Evolutionary conservation across 2,113 vertebrate species (phyloP).

Genomic region (Piaya cayana): DNA sequence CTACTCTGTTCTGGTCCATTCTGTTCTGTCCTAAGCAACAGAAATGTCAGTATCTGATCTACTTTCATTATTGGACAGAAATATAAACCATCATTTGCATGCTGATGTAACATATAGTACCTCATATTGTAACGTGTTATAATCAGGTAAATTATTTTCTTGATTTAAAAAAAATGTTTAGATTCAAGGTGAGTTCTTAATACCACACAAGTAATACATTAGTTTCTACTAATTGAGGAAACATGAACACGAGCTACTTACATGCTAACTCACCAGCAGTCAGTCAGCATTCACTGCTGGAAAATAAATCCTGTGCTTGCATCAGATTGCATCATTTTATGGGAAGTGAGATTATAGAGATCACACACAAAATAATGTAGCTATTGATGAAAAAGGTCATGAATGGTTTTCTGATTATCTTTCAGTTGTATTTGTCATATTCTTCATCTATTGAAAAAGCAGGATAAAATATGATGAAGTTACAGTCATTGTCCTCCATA

Average conservation of each 20-base stretch:
- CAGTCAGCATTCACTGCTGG: not conserved
- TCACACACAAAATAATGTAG: not conserved
- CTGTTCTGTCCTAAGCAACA: not conserved
- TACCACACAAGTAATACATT: not conserved
- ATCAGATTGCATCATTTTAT: not conserved
- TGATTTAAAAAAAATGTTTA: not conserved
- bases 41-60: slow-evolving; percentile 2
- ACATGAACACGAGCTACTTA: not conserved
- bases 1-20: not conserved
- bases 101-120: not conserved
- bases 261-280: not conserved
- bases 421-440: not conserved
- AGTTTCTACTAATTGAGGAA: not conserved
- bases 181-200: not conserved
- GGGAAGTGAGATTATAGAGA: not conserved
- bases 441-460: not conserved
- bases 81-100: not conserved
- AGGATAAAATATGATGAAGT: not conserved
- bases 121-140: not conserved
- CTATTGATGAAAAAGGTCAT: not conserved
- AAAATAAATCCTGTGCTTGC: not conserved
- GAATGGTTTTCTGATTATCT: not conserved
- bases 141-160: not conserved
- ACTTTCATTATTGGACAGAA: not conserved
- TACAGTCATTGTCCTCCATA: not conserved